Evolutionary conservation across 2,888 invertebrate genomes (phyloP).

Genomic region (Ariolimax columbianus): DNA sequence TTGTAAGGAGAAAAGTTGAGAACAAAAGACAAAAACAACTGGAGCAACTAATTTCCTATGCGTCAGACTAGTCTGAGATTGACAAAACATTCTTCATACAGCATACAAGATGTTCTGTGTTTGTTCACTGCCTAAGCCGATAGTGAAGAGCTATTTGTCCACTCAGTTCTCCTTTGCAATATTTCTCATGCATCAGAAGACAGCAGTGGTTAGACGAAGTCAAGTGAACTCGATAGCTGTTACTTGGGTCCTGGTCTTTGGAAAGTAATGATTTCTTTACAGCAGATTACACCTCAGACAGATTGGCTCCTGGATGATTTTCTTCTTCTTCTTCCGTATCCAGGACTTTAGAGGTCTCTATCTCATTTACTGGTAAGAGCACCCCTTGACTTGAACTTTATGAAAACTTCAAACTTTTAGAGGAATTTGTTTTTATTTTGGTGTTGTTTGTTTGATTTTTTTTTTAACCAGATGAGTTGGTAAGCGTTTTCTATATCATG

Average conservation of each 20-base stretch:
- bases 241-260: not conserved
- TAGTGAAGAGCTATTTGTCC: not conserved
- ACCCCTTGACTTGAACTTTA: not conserved
- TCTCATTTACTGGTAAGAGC: not conserved
- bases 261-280: not conserved
- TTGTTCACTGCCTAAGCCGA: not conserved
- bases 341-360: not conserved
- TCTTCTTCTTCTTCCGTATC: not conserved
- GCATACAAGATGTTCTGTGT: too few relatives aligned
- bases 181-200: not conserved
- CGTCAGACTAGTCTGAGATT: not conserved
- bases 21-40: not conserved
- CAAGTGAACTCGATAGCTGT: not conserved
- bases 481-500: too few relatives aligned
- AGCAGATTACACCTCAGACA: constrained; percentile 1
- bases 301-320: not conserved
- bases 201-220: not conserved
- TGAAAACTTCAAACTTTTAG: not conserved
- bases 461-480: not conserved
- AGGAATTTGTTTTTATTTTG: not conserved
- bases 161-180: not conserved
- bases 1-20: too few relatives aligned
- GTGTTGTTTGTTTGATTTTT: not conserved
- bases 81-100: not conserved
- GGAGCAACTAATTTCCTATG: not conserved